A percentile compares a stretch with the other conserved stretches of the same genome.
Evolutionary conservation across 1,140 invertebrate species (phyloP).

Genomic region (Micrasema longulum): DNA sequence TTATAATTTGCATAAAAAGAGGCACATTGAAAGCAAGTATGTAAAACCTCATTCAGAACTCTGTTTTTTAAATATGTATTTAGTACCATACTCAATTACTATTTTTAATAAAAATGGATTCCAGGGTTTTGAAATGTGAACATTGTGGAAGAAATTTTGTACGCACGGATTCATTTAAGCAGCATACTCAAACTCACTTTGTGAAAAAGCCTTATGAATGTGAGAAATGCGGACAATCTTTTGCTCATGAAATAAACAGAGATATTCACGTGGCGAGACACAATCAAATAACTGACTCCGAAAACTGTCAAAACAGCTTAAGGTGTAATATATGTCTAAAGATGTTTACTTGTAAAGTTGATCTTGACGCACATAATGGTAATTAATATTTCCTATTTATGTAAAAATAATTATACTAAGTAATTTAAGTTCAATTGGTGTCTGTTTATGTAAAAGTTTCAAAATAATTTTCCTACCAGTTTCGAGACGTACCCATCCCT

Average conservation of each 20-base stretch:
- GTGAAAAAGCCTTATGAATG: slow-evolving; percentile 27
- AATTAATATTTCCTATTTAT: background rate
- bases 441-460: too few relatives aligned
- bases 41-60: slow-evolving; percentile 1
- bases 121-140: slow-evolving; percentile 24
- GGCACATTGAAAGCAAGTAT: slow-evolving; percentile 41
- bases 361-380: slow-evolving; percentile 32
- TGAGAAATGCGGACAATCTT: slow-evolving; percentile 19
- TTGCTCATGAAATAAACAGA: slow-evolving; percentile 34
- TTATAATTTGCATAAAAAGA: slow-evolving; percentile 40
- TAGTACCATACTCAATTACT: background rate
- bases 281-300: background rate
- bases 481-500: too few relatives aligned
- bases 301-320: background rate
- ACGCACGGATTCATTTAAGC: slow-evolving; percentile 35
- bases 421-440: too few relatives aligned
- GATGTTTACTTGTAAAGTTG: slow-evolving; percentile 11
- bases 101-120: slow-evolving; percentile 8
- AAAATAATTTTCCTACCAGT: too few relatives aligned
- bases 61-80: background rate
- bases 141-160: slow-evolving; percentile 35
- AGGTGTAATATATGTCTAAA: slow-evolving; percentile 33
- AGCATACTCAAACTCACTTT: slow-evolving; percentile 21
- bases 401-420: too few relatives aligned
- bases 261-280: slow-evolving; percentile 38